phyloP scores from a whole-genome alignment of 2,113 vertebrate species.

The Xenopus laevis region DNA sequence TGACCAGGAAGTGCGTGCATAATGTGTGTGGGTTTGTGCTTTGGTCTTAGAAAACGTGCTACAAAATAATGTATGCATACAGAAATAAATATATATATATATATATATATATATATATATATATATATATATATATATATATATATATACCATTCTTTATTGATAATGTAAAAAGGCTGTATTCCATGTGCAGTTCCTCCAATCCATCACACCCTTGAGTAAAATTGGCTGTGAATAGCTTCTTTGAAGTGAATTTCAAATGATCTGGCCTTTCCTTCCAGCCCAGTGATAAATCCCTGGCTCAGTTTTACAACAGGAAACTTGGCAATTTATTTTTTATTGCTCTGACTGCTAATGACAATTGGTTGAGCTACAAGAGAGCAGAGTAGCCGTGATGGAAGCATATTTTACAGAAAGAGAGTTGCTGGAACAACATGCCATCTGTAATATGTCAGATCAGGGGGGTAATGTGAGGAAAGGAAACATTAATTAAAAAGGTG shows the following conservation, averaged over 20 bases:
- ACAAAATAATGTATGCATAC: too few relatives aligned
- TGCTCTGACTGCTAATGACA: conserved; percentile 35
- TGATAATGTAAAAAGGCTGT: neutral
- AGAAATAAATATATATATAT: too few relatives aligned
- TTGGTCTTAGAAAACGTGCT: too few relatives aligned
- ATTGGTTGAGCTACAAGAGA: conserved; percentile 31
- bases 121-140: too few relatives aligned
- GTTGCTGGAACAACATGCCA: conserved; percentile 25
- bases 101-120: too few relatives aligned
- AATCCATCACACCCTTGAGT: neutral
- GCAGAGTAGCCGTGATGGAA: conserved; percentile 22
- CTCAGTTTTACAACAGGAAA: conserved; percentile 42
- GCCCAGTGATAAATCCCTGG: conserved; percentile 31
- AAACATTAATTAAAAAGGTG: neutral
- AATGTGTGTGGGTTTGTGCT: too few relatives aligned
- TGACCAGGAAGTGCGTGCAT: too few relatives aligned
- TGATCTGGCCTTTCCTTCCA: conserved; percentile 23
- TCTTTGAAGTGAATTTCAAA: conserved; percentile 14
- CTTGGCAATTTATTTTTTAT: conserved; percentile 36
- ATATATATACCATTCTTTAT: too few relatives aligned
- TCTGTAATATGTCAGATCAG: conserved; percentile 10
- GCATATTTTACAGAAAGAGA: conserved; percentile 33
- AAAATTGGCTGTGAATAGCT: conserved; percentile 11
- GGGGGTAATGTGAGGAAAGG: neutral
- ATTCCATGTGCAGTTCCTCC: neutral